phyloP scores from a whole-genome alignment of 2,797 vertebrate species.

The Dromococcyx pavoninus region DNA sequence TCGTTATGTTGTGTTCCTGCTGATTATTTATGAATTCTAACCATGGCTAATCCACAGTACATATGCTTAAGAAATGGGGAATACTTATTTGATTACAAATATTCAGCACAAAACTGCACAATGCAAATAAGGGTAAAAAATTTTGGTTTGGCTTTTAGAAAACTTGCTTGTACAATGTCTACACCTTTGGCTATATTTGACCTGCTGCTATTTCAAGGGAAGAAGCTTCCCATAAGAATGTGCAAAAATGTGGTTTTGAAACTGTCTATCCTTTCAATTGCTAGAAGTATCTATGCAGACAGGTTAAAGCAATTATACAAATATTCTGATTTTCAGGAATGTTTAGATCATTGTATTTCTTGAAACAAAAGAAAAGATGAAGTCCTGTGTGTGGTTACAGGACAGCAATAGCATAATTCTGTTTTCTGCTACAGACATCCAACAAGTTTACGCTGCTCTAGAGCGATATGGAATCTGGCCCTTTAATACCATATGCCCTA shows the following conservation, averaged over 20 bases:
- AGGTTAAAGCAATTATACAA: neutral
- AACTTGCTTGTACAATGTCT: neutral
- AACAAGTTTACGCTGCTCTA: neutral
- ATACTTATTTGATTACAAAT: neutral
- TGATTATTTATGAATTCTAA: neutral
- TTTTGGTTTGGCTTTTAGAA: neutral
- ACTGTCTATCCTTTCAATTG: neutral
- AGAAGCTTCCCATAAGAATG: neutral
- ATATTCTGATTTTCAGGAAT: neutral
- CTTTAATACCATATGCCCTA: neutral
- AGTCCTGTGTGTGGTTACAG: neutral
- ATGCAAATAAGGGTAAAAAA: neutral
- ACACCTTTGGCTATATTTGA: neutral
- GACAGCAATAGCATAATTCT: neutral
- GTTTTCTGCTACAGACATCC: neutral
- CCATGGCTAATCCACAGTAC: neutral
- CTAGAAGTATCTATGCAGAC: neutral
- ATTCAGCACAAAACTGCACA: neutral
- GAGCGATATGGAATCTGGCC: neutral
- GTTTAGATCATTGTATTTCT: conserved; percentile 1
- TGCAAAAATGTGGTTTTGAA: conserved; percentile 1
- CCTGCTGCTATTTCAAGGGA: neutral
- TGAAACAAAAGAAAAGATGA: conserved; percentile 16
- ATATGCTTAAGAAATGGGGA: neutral
- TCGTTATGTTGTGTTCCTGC: neutral